Percentiles rank a stretch among this genome's conserved stretches.
phyloP scores from a whole-genome alignment of 2,113 vertebrate genomes.

The Calidris pygmaea region DNA sequence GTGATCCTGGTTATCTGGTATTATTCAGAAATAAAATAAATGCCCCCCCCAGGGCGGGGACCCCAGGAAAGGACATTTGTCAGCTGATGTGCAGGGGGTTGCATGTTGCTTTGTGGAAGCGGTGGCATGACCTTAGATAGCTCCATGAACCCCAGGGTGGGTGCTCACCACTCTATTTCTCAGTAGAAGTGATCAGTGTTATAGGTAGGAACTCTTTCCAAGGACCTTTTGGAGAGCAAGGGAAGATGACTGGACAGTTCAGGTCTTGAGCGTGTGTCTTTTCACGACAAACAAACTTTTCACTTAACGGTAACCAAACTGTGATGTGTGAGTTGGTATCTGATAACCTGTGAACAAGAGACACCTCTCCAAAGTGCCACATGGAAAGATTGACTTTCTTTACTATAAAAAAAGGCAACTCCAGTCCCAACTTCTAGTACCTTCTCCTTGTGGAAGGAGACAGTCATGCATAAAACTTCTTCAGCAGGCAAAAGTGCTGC shows the following conservation, averaged over 20 bases:
- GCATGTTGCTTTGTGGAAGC: neutral
- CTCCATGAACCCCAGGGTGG: neutral
- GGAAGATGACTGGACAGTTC: neutral
- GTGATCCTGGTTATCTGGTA: neutral
- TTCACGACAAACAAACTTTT: neutral
- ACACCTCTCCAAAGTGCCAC: neutral
- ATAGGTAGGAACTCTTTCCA: neutral
- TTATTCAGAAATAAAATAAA: neutral
- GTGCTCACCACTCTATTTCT: neutral
- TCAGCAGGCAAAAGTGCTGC: neutral
- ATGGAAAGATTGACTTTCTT: neutral
- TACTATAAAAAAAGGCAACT: neutral
- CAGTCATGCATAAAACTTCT: neutral
- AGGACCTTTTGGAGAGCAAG: neutral
- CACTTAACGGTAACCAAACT: neutral
- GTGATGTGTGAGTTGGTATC: neutral
- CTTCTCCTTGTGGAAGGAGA: neutral
- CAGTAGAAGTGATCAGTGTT: neutral
- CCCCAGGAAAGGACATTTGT: neutral
- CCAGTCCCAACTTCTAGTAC: neutral
- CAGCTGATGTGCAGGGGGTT: neutral
- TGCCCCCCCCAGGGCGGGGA: accelerated
- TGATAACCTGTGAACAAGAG: neutral
- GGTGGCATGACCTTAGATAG: neutral
- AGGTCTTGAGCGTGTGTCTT: neutral